Percentiles rank a stretch among this genome's conserved stretches.
Conservation (phyloP, 2,888 invertebrate genomes). For the Mycalesis mineus region DNA sequence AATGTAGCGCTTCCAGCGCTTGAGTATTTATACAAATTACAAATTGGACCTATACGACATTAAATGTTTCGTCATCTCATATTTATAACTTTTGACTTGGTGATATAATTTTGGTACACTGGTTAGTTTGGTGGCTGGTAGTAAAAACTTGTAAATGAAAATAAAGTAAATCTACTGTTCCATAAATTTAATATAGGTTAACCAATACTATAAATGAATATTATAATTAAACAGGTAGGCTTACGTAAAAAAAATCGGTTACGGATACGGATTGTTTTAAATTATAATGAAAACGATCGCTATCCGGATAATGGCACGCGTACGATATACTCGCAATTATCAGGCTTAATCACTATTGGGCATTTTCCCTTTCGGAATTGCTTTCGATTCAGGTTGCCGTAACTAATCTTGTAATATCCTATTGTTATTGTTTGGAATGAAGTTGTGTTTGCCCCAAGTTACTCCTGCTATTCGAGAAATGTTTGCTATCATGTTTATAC, state of each 20-base stretch:
- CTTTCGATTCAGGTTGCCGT: slow-evolving; percentile 41
- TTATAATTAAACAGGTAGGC: background rate
- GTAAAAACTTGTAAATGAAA: no score
- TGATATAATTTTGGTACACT: no score
- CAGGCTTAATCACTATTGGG: slow-evolving; percentile 54
- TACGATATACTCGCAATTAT: slow-evolving; percentile 58
- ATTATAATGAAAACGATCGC: slow-evolving; percentile 33
- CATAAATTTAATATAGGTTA: no score
- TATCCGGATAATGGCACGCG: slow-evolving; percentile 37
- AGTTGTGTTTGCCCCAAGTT: slow-evolving; percentile 41
- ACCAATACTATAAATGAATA: background rate
- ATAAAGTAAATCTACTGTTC: no score
- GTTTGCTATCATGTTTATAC: slow-evolving; percentile 18
- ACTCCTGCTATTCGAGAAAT: slow-evolving; percentile 25
- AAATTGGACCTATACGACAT: no score
- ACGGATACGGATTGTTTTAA: background rate
- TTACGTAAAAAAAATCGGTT: background rate
- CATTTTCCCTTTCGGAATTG: slow-evolving; percentile 35
- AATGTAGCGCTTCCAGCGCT: no score
- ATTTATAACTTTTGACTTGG: no score
- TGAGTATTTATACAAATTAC: no score
- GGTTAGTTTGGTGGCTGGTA: no score
- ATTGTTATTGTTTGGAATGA: slow-evolving; percentile 45
- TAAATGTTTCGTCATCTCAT: no score
- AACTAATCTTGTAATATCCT: slow-evolving; percentile 50